Conservation (phyloP, 2,888 invertebrate species). For the Hanleya hanleyi region DNA sequence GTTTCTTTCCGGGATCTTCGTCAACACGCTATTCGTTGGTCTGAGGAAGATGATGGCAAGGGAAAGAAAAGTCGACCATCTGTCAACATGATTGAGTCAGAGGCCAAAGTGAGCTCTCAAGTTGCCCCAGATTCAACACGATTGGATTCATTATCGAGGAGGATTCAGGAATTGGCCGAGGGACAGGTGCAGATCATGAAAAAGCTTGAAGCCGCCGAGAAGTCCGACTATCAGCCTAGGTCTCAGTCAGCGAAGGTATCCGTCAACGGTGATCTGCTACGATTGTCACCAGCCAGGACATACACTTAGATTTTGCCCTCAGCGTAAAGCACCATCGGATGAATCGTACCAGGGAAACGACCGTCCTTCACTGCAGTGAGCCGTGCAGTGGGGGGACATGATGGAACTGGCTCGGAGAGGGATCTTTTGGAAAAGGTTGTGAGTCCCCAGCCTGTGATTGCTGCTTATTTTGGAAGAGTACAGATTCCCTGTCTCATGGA, state of each 20-base stretch:
- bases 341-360: not conserved
- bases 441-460: constrained; percentile 13
- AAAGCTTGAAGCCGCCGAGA: not conserved
- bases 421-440: not conserved
- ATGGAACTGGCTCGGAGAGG: not conserved
- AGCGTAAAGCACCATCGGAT: not conserved
- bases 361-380: not conserved
- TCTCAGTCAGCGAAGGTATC: not conserved
- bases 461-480: constrained; percentile 2
- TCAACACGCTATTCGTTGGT: too few species aligned
- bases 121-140: not conserved
- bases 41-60: not conserved
- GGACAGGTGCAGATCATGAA: not conserved
- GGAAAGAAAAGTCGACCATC: not conserved
- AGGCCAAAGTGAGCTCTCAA: too few species aligned
- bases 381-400: not conserved
- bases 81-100: not conserved
- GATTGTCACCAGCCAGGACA: not conserved
- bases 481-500: constrained; percentile 22
- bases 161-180: not conserved
- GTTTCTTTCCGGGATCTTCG: too few species aligned
- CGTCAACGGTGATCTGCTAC: not conserved
- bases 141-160: not conserved
- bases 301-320: not conserved
- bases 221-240: too few species aligned